phyloP scores from a whole-genome alignment of 2,113 vertebrate genomes.

The Onychostruthus taczanowskii region DNA sequence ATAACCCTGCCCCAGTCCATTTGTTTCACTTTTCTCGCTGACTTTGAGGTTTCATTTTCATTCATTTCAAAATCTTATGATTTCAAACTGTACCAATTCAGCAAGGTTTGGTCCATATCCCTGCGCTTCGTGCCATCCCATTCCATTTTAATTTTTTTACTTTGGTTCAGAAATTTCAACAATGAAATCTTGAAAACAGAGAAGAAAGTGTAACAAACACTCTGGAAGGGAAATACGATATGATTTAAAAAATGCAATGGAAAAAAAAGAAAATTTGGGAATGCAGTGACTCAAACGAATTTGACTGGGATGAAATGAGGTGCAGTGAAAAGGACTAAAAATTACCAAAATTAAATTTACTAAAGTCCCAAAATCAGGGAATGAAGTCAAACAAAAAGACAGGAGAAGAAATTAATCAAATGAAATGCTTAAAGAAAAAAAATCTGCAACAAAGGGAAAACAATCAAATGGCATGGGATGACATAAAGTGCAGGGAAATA shows the following conservation, averaged over 20 bases:
- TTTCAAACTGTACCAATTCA: background rate
- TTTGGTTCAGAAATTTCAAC: background rate
- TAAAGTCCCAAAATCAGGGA: background rate
- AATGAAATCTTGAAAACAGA: background rate
- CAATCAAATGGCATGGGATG: background rate
- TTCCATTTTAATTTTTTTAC: background rate
- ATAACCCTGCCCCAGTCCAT: rapidly evolving
- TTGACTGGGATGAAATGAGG: rapidly evolving
- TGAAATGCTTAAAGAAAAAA: background rate
- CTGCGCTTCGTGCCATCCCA: background rate
- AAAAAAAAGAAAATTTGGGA: background rate
- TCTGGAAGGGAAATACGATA: background rate
- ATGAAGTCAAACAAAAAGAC: background rate
- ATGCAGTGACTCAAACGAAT: background rate
- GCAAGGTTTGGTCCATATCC: background rate
- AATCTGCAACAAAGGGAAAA: background rate
- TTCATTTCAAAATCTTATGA: rapidly evolving
- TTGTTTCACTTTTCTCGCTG: background rate
- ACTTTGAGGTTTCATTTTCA: background rate
- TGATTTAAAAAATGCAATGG: background rate
- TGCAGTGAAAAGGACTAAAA: background rate
- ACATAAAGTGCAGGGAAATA: background rate
- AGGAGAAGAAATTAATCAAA: background rate
- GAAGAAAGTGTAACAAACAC: background rate
- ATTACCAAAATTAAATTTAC: background rate